Conservation (phyloP, 2,888 invertebrate genomes). For the Encarsia formosa region DNA sequence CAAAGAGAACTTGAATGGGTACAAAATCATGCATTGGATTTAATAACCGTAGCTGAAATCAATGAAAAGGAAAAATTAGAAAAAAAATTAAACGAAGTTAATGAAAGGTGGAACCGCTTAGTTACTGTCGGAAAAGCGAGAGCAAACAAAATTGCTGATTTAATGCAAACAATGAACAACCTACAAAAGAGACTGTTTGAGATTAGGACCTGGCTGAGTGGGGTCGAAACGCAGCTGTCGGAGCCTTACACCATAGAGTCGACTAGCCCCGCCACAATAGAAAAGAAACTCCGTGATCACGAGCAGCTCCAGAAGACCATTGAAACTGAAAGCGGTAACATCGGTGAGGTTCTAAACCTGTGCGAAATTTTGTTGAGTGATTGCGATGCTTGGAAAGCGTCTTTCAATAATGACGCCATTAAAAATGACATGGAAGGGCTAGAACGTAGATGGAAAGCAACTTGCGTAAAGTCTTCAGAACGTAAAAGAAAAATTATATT, state of each 20-base stretch:
- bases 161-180: constrained; percentile 66
- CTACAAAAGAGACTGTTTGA: constrained; percentile 70
- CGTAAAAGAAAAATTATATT: constrained; percentile 65
- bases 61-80: constrained; percentile 59
- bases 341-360: constrained; percentile 74
- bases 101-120: constrained; percentile 66
- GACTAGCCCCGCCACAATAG: constrained; percentile 62
- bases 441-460: constrained; percentile 75
- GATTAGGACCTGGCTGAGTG: constrained; percentile 68
- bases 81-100: constrained; percentile 58
- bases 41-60: constrained; percentile 62
- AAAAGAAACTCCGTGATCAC: constrained; percentile 66
- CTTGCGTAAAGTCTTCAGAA: constrained; percentile 70
- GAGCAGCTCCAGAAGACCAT: constrained; percentile 71
- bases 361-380: constrained; percentile 75
- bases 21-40: constrained; percentile 61
- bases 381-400: constrained; percentile 67
- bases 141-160: constrained; percentile 68
- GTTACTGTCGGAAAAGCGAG: constrained; percentile 63
- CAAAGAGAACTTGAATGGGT: constrained; percentile 78
- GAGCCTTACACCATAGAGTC: constrained; percentile 66
- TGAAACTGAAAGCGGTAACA: constrained; percentile 71
- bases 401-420: constrained; percentile 67
- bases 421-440: constrained; percentile 66
- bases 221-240: constrained; percentile 67